Percentiles rank a stretch among this genome's conserved stretches.
Evolutionary conservation across 2,888 invertebrate species (phyloP).

Genomic region (Mongoloraphidia duomilia): DNA sequence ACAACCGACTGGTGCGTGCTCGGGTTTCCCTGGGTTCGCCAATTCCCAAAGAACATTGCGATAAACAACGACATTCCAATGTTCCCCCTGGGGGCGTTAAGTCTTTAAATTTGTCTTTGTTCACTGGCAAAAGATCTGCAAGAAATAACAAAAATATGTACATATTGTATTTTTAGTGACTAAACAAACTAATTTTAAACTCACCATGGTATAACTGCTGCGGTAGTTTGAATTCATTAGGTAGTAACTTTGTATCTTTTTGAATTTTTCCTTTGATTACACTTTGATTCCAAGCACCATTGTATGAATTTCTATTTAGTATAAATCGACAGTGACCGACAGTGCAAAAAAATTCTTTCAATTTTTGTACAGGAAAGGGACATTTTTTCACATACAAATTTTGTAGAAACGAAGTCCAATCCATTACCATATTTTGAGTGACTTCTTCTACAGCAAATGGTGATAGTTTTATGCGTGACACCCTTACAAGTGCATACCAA

Average conservation of each 20-base stretch:
- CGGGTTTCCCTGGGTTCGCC: too few relatives aligned
- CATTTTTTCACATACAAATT: slow-evolving; percentile 8
- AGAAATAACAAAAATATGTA: too few relatives aligned
- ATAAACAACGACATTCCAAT: too few relatives aligned
- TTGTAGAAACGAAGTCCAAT: slow-evolving; percentile 7
- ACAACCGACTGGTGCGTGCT: too few relatives aligned
- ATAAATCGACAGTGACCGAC: neutral
- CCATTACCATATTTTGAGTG: slow-evolving; percentile 8
- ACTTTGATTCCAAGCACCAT: neutral
- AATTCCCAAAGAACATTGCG: too few relatives aligned
- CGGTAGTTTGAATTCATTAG: too few relatives aligned
- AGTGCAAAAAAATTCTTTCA: neutral
- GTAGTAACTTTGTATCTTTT: neutral
- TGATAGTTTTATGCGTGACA: neutral
- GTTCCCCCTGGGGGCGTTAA: too few relatives aligned
- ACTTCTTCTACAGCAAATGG: slow-evolving; percentile 9
- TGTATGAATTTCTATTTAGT: neutral
- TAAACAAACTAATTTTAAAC: too few relatives aligned
- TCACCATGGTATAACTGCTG: too few relatives aligned
- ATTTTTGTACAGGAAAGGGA: slow-evolving; percentile 4
- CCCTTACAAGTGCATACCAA: slow-evolving; percentile 3
- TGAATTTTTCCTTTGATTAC: slow-evolving; percentile 2
- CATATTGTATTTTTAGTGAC: too few relatives aligned
- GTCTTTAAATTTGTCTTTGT: too few relatives aligned
- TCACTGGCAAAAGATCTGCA: too few relatives aligned